phyloP scores from a whole-genome alignment of 2,888 invertebrate species.

The Gari tellinella region DNA sequence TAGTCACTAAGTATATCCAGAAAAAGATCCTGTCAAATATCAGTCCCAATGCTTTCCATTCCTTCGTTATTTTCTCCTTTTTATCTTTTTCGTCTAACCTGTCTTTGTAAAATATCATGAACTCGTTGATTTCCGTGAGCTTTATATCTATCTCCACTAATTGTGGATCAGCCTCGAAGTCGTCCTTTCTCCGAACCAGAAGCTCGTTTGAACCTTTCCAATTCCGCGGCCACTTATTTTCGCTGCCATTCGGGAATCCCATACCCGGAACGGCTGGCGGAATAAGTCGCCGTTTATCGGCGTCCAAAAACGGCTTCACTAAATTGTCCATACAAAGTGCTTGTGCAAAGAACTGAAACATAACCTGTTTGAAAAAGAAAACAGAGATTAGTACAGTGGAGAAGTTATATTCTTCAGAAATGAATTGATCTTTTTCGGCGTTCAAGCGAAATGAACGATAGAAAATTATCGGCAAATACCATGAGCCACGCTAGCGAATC shows the following conservation, averaged over 20 bases:
- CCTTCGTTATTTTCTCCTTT: slow-evolving; percentile 77
- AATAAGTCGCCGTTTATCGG: slow-evolving; percentile 58
- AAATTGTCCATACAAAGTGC: slow-evolving; percentile 80
- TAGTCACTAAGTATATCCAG: slow-evolving; percentile 78
- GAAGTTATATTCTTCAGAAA: no score
- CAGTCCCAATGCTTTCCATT: slow-evolving; percentile 83
- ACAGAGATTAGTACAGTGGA: no score
- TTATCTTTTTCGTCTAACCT: slow-evolving; percentile 79
- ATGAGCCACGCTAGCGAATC: no score
- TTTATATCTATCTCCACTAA: slow-evolving; percentile 71
- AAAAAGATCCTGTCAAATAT: slow-evolving; percentile 83
- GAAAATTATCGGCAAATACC: no score
- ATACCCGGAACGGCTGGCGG: slow-evolving; percentile 49
- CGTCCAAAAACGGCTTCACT: slow-evolving; percentile 71
- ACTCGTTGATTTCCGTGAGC: slow-evolving; percentile 73
- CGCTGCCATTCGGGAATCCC: slow-evolving; percentile 70
- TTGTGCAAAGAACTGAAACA: slow-evolving; percentile 79
- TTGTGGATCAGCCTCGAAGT: slow-evolving; percentile 62
- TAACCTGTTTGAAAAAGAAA: slow-evolving; percentile 70
- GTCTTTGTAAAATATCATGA: slow-evolving; percentile 70
- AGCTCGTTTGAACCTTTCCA: slow-evolving; percentile 67
- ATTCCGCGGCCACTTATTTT: slow-evolving; percentile 65
- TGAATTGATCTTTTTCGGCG: no score
- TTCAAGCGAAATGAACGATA: no score
- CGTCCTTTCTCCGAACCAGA: slow-evolving; percentile 46